Evolutionary conservation across 2,113 vertebrate genomes (phyloP), one percentile per base, ranked within the genome.

Genomic region (Pseudonaja textilis): DNA sequence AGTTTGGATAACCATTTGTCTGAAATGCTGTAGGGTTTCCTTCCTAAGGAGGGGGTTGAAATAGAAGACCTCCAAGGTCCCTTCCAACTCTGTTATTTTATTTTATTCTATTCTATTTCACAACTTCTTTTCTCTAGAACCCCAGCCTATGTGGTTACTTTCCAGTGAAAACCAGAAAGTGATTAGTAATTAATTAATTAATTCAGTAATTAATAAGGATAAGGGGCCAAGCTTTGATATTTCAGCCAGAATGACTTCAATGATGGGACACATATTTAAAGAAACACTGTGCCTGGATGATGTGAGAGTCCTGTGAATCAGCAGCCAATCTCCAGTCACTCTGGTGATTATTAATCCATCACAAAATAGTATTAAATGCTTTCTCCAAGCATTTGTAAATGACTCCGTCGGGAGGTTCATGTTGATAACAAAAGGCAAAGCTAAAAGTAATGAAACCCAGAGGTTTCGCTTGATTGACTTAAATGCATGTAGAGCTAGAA

Each of bases 401-500:
- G 26, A 64, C 14, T 45, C n/a, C 14, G 22, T n/a, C 5, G 45
- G 45, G 59, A 90, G n/a, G 29, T 34, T 69, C 23, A 90, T 74
- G 16, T 52, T 34, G 56, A 90, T 39, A 52, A 34, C 22, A 52
- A 52, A 52, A 50, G 47, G n/a, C 12, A 8, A 69, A 45, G 50
- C n/a, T 74, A 14, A 1, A 55, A 64, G 85, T 39, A n/a, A 4
- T 85, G 54, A 94, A 91, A 87, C 1, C 0, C 1, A 4, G 23
- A 87, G 34, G 34, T 93, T 5, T 89, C 57, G 0, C 0, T 88
- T 95, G 87, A 89, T 14, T 0, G 0, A 10, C 9, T 0, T 0
- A n/a, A 61, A 23, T 0, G 2, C 34, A 1, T 85, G 16, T 52
- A 0, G 0, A 1, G 90, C 93, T 29, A 61, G 86, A 7, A 64